A percentile compares a stretch with the other conserved stretches of the same genome.
phyloP scores from a whole-genome alignment of 2,113 vertebrate genomes.

The Fregetta grallaria region DNA sequence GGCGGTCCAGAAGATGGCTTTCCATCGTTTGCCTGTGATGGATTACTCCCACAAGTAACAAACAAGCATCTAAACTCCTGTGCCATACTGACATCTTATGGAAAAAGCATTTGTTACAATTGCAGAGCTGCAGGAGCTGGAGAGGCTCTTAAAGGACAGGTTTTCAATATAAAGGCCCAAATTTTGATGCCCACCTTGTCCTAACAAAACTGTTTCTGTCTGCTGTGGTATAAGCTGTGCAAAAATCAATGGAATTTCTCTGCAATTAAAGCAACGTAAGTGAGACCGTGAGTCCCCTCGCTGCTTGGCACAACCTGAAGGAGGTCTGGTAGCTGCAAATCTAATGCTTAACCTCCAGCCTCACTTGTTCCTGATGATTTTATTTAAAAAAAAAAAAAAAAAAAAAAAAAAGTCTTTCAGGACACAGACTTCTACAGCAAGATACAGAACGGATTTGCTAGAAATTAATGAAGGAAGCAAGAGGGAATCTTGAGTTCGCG shows the following conservation, averaged over 20 bases:
- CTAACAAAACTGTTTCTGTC: neutral
- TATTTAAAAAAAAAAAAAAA: too few species aligned
- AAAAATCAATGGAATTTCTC: neutral
- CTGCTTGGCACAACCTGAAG: neutral
- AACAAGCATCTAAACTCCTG: neutral
- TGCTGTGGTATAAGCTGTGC: fast-evolving
- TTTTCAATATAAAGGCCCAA: fast-evolving
- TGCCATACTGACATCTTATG: conserved; percentile 73
- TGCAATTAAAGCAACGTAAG: neutral
- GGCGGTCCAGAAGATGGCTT: conserved; percentile 48
- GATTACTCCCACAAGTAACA: neutral
- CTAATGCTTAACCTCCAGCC: neutral
- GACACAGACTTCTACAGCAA: neutral
- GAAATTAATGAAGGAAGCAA: neutral
- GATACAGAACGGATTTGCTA: neutral
- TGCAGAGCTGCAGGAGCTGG: neutral
- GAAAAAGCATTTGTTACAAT: neutral
- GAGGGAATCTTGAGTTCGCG: neutral
- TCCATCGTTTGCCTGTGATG: conserved; percentile 34
- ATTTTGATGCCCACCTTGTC: fast-evolving
- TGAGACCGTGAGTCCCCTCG: fast-evolving
- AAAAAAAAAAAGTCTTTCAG: neutral
- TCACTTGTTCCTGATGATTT: neutral
- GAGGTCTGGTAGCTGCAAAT: neutral
- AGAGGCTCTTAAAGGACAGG: fast-evolving